Percentiles rank a stretch among this genome's conserved stretches.
phyloP scores from a whole-genome alignment of 2,888 invertebrate genomes.

The Papilio protenor region DNA sequence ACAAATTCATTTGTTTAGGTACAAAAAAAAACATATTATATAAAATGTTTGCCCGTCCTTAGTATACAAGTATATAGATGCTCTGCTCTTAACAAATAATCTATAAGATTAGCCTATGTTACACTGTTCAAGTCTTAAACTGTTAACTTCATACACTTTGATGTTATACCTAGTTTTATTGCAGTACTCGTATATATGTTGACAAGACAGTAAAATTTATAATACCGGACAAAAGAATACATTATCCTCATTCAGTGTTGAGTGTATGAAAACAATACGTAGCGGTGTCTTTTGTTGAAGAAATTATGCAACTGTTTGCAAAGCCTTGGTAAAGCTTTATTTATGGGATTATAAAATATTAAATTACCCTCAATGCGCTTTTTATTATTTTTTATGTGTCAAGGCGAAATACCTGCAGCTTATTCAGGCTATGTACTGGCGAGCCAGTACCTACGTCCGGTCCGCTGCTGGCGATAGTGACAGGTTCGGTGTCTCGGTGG shows the following conservation, averaged over 20 bases:
- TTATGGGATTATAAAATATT: background rate
- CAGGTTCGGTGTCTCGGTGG: too few species aligned
- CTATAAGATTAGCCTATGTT: too few species aligned
- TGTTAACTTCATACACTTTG: background rate
- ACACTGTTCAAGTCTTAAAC: too few species aligned
- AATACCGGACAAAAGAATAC: constrained; percentile 12
- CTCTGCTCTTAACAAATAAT: too few species aligned
- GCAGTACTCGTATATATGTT: background rate
- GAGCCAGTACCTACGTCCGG: too few species aligned
- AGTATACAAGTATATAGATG: too few species aligned
- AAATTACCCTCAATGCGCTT: background rate
- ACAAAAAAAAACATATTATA: too few species aligned
- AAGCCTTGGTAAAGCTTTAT: background rate
- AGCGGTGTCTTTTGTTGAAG: constrained; percentile 5
- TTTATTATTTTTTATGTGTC: background rate
- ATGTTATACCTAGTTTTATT: background rate
- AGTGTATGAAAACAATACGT: constrained; percentile 3
- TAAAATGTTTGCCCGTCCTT: too few species aligned
- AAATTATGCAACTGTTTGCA: background rate
- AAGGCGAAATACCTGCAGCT: background rate
- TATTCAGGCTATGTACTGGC: too few species aligned
- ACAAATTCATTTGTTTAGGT: too few species aligned
- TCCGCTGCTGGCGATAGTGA: too few species aligned
- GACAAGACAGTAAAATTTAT: constrained; percentile 7
- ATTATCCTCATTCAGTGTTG: constrained; percentile 4